phyloP scores from a whole-genome alignment of 1,140 invertebrate species.

The Pseudobourletiella spinata region DNA sequence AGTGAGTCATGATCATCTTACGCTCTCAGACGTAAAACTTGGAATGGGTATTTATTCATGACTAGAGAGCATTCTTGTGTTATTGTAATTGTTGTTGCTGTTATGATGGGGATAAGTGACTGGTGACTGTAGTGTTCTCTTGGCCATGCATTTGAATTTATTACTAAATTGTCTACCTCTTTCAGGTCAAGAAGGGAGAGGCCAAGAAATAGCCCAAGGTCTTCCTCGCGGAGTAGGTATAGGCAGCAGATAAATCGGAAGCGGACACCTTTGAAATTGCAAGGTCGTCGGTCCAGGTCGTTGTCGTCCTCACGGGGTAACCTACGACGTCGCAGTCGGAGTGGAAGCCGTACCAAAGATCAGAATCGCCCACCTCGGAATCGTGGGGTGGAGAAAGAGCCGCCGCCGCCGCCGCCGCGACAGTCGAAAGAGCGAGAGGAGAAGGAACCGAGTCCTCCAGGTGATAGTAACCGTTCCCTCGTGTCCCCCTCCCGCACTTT shows the following conservation, averaged over 20 bases:
- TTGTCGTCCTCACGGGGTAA: background rate
- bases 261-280: background rate
- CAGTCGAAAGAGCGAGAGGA: background rate
- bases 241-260: background rate
- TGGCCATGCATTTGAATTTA: background rate
- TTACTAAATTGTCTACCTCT: background rate
- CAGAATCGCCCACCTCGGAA: conserved; percentile 4
- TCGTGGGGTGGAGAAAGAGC: background rate
- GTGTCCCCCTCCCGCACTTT: background rate
- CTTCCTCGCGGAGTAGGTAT: background rate
- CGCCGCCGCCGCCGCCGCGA: background rate
- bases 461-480: background rate
- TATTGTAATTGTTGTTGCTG: background rate
- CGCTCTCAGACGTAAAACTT: no score
- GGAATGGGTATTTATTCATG: background rate
- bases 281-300: background rate
- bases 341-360: conserved; percentile 1
- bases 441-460: conserved; percentile 17
- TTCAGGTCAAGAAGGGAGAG: background rate
- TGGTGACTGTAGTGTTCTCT: background rate
- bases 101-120: background rate
- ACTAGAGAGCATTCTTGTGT: background rate
- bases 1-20: background rate
- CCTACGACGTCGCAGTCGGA: background rate
- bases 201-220: background rate